A percentile compares a stretch with the other conserved stretches of the same genome.
These are phyloP conservation scores for Ormia ochracea DNA, from an alignment of 2,888 invertebrate genomes.

Conservation along the genomic window DNA sequence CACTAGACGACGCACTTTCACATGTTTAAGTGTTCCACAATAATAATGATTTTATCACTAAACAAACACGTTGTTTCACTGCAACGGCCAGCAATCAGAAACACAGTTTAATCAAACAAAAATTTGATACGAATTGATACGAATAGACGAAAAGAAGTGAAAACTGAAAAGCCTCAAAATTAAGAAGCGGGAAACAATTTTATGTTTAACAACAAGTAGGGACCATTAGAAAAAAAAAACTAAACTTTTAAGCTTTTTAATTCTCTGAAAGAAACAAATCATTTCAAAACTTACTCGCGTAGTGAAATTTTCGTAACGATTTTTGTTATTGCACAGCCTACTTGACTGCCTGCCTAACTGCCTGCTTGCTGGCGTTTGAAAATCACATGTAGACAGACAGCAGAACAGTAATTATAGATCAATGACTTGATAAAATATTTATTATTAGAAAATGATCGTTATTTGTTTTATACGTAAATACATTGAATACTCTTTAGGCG, in stretches of 20 bases:
- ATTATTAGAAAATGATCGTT: background rate
- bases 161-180: no score
- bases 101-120: background rate
- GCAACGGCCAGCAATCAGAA: background rate
- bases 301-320: no score
- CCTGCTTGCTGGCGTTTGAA: background rate
- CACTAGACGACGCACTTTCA: background rate
- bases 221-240: no score
- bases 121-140: no score
- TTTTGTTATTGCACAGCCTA: no score
- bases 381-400: background rate
- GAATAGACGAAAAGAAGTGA: no score
- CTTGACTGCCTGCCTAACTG: no score
- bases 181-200: no score
- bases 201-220: no score
- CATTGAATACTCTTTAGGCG: background rate
- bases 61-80: background rate
- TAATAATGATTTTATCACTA: slow-evolving; percentile 41
- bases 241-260: no score
- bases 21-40: background rate
- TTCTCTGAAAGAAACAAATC: no score
- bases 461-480: slow-evolving; percentile 23
- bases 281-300: no score
- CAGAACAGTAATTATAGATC: slow-evolving; percentile 29
- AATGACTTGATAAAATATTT: slow-evolving; percentile 49